A percentile compares a stretch with the other conserved stretches of the same genome.
phyloP scores from a whole-genome alignment of 2,888 invertebrate species.

The Strigamia crassipes region DNA sequence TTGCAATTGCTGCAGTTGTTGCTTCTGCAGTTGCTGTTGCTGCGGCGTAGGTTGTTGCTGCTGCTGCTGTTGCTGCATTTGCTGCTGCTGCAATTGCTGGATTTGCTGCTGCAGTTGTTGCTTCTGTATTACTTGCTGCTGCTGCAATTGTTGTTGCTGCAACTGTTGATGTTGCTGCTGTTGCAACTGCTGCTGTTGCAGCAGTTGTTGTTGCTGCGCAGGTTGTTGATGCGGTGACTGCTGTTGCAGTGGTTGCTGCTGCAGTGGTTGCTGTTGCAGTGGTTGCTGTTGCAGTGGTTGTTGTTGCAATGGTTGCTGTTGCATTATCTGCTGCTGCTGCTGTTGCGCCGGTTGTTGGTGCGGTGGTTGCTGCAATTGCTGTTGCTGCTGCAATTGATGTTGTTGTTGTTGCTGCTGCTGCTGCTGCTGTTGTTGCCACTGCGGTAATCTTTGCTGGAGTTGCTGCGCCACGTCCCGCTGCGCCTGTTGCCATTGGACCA shows the following conservation, averaged over 20 bases:
- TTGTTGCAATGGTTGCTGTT: constrained; percentile 52
- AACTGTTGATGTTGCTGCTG: constrained; percentile 50
- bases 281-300: constrained; percentile 52
- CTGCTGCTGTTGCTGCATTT: constrained; percentile 11
- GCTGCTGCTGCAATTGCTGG: constrained; percentile 50
- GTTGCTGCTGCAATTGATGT: constrained; percentile 45
- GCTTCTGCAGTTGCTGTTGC: constrained; percentile 55
- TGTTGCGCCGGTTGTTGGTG: constrained; percentile 49
- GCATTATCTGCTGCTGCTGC: constrained; percentile 47
- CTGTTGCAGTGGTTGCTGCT: constrained; percentile 59
- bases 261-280: constrained; percentile 49
- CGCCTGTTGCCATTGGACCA: constrained; percentile 3
- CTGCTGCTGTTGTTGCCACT: constrained; percentile 66
- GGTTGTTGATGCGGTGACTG: constrained; percentile 45
- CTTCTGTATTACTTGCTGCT: constrained; percentile 45
- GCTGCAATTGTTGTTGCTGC: constrained; percentile 50
- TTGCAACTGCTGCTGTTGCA: constrained; percentile 51
- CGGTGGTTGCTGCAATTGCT: constrained; percentile 59
- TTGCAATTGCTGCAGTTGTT: constrained; percentile 53
- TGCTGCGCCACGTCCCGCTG: constrained; percentile 64
- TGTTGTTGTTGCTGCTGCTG: constrained; percentile 55
- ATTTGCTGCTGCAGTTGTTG: constrained; percentile 51
- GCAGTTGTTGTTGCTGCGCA: constrained; percentile 63
- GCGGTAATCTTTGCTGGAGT: constrained; percentile 72
- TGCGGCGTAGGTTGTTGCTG: constrained; percentile 49